Percentiles rank a stretch among this genome's conserved stretches.
These are phyloP conservation scores for Fragum sueziense DNA, from an alignment of 2,888 invertebrate species.

Conservation along the genomic window DNA sequence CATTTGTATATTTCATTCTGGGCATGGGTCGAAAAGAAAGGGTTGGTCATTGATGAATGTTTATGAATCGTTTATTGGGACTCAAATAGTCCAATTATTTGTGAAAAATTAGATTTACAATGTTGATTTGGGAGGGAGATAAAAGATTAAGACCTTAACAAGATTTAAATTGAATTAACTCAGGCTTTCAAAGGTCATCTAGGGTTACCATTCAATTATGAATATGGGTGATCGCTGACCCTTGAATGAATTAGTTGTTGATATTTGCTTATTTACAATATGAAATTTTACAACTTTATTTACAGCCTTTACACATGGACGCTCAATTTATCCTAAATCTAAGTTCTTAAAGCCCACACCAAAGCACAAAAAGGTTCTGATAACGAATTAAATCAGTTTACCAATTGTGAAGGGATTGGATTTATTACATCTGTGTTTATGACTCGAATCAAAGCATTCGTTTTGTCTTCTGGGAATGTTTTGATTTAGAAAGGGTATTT, in stretches of 20 bases:
- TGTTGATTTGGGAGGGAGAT: constrained; percentile 1
- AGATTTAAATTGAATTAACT: constrained; percentile 7
- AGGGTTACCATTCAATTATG: constrained; percentile 11
- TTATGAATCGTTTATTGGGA: not conserved
- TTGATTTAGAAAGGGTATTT: too few species aligned
- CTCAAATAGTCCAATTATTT: constrained; percentile 2
- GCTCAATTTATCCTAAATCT: not conserved
- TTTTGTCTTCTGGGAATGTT: too few species aligned
- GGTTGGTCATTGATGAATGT: too few species aligned
- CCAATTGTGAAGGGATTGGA: too few species aligned
- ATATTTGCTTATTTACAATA: not conserved
- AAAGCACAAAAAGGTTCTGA: too few species aligned
- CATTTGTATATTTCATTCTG: too few species aligned
- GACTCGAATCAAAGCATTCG: too few species aligned
- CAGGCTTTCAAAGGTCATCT: constrained; percentile 16
- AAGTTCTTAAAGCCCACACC: too few species aligned
- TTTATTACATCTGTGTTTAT: too few species aligned
- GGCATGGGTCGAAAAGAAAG: too few species aligned
- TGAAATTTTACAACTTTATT: not conserved
- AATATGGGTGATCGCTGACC: not conserved
- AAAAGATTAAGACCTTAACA: constrained; percentile 6
- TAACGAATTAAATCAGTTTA: too few species aligned
- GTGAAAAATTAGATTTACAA: not conserved
- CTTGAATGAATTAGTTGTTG: not conserved
- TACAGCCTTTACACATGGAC: not conserved